Percentiles rank a stretch among this genome's conserved stretches.
Evolutionary conservation across 2,797 vertebrate species (phyloP).

Genomic region (Vespertilio murinus): DNA sequence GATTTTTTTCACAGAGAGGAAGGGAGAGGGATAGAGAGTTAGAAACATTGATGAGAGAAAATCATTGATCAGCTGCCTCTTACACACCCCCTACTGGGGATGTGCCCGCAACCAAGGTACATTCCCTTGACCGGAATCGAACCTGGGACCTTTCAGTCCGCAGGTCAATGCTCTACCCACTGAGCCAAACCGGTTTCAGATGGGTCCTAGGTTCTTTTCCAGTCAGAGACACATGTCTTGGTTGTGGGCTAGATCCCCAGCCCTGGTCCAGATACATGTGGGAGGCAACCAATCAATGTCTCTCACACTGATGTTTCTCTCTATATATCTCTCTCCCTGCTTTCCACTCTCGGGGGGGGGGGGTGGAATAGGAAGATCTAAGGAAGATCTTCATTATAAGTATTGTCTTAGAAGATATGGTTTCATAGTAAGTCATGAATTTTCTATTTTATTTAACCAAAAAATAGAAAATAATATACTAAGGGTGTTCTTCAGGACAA

Average conservation of each 20-base stretch:
- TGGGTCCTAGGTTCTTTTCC: not conserved
- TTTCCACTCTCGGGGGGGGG: not conserved
- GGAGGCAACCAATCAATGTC: not conserved
- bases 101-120: too few relatives aligned
- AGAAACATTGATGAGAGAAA: too few relatives aligned
- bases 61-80: too few relatives aligned
- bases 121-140: too few relatives aligned
- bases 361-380: not conserved
- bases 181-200: too few relatives aligned
- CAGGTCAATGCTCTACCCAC: too few relatives aligned
- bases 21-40: too few relatives aligned
- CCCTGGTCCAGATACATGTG: not conserved
- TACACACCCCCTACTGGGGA: too few relatives aligned
- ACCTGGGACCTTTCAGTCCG: too few relatives aligned
- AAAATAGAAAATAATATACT: not conserved
- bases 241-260: not conserved
- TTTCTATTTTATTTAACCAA: constrained; percentile 45
- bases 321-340: not conserved
- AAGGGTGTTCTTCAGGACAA: constrained; percentile 9
- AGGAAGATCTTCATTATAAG: not conserved
- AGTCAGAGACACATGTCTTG: not conserved
- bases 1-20: too few relatives aligned
- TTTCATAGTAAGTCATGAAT: constrained; percentile 35
- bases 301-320: not conserved
- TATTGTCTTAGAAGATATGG: constrained; percentile 14